phyloP scores from a whole-genome alignment of 2,888 invertebrate species.

The Alentia gelatinosa region DNA sequence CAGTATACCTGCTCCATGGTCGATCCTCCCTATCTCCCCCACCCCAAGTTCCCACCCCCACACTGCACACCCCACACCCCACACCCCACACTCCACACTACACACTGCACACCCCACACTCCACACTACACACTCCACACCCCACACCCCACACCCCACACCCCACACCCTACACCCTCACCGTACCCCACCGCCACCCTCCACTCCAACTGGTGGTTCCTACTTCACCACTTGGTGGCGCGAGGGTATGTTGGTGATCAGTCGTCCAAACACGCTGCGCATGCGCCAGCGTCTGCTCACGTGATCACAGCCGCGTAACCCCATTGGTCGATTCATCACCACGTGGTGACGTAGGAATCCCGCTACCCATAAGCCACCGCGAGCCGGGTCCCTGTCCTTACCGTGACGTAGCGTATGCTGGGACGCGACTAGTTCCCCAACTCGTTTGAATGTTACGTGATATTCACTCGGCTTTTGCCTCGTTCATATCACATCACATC shows the following conservation, averaged over 20 bases:
- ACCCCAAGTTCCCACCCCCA: too few species aligned
- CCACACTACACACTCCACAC: not conserved
- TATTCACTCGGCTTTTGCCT: too few species aligned
- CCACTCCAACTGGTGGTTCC: too few species aligned
- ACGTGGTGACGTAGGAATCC: not conserved
- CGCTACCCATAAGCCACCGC: not conserved
- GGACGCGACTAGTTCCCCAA: too few species aligned
- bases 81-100: too few species aligned
- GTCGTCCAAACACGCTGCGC: not conserved
- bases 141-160: not conserved
- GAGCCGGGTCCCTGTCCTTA: too few species aligned
- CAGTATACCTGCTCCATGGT: not conserved
- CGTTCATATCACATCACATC: too few species aligned
- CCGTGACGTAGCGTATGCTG: too few species aligned
- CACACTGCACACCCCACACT: too few species aligned
- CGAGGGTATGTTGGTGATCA: not conserved
- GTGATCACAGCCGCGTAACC: conserved; percentile 20
- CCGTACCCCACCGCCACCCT: not conserved
- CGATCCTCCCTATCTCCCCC: not conserved
- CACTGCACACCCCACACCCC: too few species aligned
- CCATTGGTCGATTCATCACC: conserved; percentile 39
- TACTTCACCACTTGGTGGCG: not conserved
- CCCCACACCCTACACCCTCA: not conserved
- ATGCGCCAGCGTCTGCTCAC: not conserved
- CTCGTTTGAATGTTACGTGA: too few species aligned